Evolutionary conservation across 2,113 vertebrate genomes (phyloP).

Genomic region (Nestor notabilis): DNA sequence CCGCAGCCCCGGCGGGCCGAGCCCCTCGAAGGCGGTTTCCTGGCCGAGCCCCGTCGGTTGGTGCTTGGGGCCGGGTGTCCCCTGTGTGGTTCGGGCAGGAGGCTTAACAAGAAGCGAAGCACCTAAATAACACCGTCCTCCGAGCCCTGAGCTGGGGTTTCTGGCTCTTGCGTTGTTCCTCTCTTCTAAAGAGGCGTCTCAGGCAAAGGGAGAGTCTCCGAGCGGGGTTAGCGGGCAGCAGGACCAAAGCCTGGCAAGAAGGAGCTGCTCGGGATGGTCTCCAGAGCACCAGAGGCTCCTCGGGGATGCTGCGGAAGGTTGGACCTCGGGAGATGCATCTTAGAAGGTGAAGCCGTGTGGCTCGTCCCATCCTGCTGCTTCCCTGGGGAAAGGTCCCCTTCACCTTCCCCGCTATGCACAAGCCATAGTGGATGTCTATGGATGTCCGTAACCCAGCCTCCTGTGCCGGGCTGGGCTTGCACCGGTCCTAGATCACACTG

Average conservation of each 20-base stretch:
- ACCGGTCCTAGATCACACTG: too few relatives aligned
- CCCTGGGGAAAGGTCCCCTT: not conserved
- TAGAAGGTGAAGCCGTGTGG: not conserved
- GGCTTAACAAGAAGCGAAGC: rapidly evolving
- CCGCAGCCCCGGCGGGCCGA: too few relatives aligned
- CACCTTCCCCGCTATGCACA: not conserved
- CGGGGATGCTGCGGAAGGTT: not conserved
- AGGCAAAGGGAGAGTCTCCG: not conserved
- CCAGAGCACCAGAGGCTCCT: not conserved
- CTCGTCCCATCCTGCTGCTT: not conserved
- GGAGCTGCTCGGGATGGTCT: not conserved
- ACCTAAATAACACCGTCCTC: rapidly evolving
- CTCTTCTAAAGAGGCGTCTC: not conserved
- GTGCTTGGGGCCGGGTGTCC: not conserved
- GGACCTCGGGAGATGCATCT: not conserved
- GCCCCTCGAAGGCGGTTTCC: not conserved
- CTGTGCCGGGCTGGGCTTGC: not conserved
- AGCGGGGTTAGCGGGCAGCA: not conserved
- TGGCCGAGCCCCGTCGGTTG: not conserved
- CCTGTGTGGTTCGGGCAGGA: not conserved
- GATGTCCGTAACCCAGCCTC: not conserved
- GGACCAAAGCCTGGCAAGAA: not conserved
- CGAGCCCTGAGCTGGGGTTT: rapidly evolving
- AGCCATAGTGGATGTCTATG: not conserved
- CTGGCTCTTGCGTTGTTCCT: not conserved